Conservation (phyloP, 2,113 vertebrate species). For the Oryzias melastigma region DNA sequence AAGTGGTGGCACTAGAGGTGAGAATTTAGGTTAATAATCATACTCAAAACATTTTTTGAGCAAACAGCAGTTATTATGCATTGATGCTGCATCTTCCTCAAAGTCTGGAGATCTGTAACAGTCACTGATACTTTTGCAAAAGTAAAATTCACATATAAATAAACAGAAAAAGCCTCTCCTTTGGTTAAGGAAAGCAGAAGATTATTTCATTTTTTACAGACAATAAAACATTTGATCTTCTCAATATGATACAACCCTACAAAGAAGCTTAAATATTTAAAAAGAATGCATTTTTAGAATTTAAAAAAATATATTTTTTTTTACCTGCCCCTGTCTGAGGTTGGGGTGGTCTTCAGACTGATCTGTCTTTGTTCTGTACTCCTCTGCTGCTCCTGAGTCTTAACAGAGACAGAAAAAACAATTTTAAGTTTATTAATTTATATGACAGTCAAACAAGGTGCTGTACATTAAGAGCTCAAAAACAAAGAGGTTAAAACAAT, state of each 20-base stretch:
- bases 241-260: not conserved
- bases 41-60: not conserved
- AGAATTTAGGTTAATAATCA: not conserved
- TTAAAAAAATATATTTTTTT: not conserved
- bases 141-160: not conserved
- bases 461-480: too few species aligned
- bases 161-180: too few species aligned
- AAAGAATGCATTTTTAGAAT: not conserved
- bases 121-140: not conserved
- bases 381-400: conserved; percentile 93
- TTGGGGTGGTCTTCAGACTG: conserved; percentile 88
- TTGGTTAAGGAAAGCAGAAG: too few species aligned
- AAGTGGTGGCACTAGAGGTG: conserved; percentile 83
- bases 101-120: rapidly evolving
- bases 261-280: not conserved
- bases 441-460: too few species aligned
- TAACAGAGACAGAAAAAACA: too few species aligned
- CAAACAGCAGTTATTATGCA: not conserved
- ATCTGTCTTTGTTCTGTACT: conserved; percentile 84
- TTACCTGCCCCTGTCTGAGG: conserved; percentile 94
- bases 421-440: too few species aligned
- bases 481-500: too few species aligned
- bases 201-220: too few species aligned
- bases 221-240: too few species aligned
- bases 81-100: not conserved